A percentile compares a stretch with the other conserved stretches of the same genome.
Evolutionary conservation across 2,113 vertebrate genomes (phyloP).

Genomic region (Trachemys scripta): DNA sequence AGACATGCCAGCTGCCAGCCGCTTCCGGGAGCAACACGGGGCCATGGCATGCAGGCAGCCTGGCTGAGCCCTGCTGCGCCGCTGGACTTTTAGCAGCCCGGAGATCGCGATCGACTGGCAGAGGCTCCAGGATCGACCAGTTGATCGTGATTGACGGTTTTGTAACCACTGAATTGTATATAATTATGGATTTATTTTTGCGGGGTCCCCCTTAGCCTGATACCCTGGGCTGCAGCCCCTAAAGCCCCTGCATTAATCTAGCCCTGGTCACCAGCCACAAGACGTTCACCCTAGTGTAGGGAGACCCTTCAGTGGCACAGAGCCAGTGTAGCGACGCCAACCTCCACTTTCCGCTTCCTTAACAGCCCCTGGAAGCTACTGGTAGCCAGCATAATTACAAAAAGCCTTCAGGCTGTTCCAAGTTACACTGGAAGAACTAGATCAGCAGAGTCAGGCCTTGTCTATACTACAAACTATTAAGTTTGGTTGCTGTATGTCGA

Average conservation of each 20-base stretch:
- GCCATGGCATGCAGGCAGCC: too few species aligned
- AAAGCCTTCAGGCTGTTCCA: neutral
- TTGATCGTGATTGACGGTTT: fast-evolving
- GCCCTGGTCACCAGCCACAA: neutral
- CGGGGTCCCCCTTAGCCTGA: too few species aligned
- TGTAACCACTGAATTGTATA: too few species aligned
- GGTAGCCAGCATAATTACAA: neutral
- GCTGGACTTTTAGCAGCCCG: too few species aligned
- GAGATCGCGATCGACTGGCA: too few species aligned
- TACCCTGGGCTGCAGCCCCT: too few species aligned
- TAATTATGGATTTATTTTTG: too few species aligned
- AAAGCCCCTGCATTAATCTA: too few species aligned
- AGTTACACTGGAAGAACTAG: neutral
- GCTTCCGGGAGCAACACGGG: too few species aligned
- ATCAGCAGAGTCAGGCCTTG: neutral
- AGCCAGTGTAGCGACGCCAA: neutral
- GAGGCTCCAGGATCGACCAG: too few species aligned
- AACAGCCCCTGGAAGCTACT: neutral
- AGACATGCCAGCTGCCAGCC: too few species aligned
- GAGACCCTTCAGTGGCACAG: neutral
- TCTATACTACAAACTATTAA: neutral
- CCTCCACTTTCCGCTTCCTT: neutral
- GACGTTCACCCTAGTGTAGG: neutral
- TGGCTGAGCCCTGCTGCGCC: too few species aligned
- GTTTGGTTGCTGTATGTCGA: neutral